A percentile compares a stretch with the other conserved stretches of the same genome.
phyloP scores from a whole-genome alignment of 2,797 vertebrate species.

The Zalophus californianus region DNA sequence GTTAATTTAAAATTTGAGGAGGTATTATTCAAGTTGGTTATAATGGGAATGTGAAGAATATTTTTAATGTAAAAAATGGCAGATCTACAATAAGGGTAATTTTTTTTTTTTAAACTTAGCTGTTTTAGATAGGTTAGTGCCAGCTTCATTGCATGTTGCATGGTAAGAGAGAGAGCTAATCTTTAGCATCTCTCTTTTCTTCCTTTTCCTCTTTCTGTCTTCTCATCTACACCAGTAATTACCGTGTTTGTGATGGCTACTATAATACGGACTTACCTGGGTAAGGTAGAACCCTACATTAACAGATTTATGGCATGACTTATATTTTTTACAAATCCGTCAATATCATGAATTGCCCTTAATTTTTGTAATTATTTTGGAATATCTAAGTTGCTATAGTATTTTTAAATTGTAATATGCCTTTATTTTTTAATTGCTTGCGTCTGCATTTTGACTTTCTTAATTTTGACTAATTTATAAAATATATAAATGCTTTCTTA shows the following conservation, averaged over 20 bases:
- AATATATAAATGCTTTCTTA: constrained; percentile 91
- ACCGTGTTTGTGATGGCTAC: constrained; percentile 99
- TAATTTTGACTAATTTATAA: constrained; percentile 90
- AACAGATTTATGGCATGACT: constrained; percentile 91
- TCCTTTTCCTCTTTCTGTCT: constrained; percentile 92
- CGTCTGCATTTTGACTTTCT: constrained; percentile 90
- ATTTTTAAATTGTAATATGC: constrained; percentile 87
- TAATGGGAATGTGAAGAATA: constrained; percentile 79
- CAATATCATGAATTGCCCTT: constrained; percentile 89
- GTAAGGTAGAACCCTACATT: constrained; percentile 97
- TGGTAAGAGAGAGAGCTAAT: constrained; percentile 94
- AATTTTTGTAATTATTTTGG: constrained; percentile 88
- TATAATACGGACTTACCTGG: constrained; percentile 99
- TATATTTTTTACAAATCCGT: constrained; percentile 89
- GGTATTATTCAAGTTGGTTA: constrained; percentile 78
- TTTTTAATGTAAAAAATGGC: constrained; percentile 85
- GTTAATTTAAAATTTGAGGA: constrained; percentile 72
- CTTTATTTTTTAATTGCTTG: constrained; percentile 90
- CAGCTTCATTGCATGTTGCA: constrained; percentile 96
- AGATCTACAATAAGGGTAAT: constrained; percentile 84
- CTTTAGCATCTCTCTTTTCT: constrained; percentile 94
- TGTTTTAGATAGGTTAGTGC: constrained; percentile 87
- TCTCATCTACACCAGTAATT: constrained; percentile 98
- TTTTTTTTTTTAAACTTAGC: constrained; percentile 78
- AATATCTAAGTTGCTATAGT: constrained; percentile 88